These are phyloP conservation scores for Drosophila leonis DNA, from an alignment of 2,888 invertebrate genomes.

Conservation along the genomic window DNA sequence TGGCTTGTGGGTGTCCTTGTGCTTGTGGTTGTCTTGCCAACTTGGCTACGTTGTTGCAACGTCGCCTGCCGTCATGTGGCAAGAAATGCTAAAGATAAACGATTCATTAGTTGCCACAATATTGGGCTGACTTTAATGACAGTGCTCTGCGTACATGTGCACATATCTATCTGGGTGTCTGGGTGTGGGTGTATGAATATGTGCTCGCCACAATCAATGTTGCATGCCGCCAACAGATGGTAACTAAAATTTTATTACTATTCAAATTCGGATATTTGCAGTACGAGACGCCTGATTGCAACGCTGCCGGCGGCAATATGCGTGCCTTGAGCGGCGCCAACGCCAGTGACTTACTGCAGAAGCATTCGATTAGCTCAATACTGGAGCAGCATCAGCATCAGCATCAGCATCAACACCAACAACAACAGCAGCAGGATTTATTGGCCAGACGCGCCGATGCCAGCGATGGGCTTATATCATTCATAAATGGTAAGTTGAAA, in stretches of 20 bases:
- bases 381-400: conserved; percentile 77
- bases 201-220: conserved; percentile 51
- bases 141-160: conserved; percentile 8
- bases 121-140: conserved; percentile 56
- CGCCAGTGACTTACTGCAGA: conserved; percentile 58
- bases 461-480: conserved; percentile 74
- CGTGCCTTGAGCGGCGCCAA: conserved; percentile 79
- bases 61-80: conserved; percentile 65
- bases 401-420: neutral
- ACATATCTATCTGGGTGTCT: conserved; percentile 2
- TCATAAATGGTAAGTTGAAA: conserved; percentile 80
- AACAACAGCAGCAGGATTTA: conserved; percentile 67
- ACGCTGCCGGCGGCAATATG: conserved; percentile 56
- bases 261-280: conserved; percentile 57
- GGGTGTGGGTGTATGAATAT: neutral
- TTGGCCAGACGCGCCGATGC: conserved; percentile 72
- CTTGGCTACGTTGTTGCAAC: conserved; percentile 61
- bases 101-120: conserved; percentile 78
- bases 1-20: conserved; percentile 49
- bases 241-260: conserved; percentile 54
- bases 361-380: conserved; percentile 35
- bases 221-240: conserved; percentile 46
- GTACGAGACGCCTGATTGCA: conserved; percentile 76
- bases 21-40: conserved; percentile 61
- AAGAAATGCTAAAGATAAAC: conserved; percentile 81